phyloP scores from a whole-genome alignment of 1,140 invertebrate genomes.

The Hermetia illucens region DNA sequence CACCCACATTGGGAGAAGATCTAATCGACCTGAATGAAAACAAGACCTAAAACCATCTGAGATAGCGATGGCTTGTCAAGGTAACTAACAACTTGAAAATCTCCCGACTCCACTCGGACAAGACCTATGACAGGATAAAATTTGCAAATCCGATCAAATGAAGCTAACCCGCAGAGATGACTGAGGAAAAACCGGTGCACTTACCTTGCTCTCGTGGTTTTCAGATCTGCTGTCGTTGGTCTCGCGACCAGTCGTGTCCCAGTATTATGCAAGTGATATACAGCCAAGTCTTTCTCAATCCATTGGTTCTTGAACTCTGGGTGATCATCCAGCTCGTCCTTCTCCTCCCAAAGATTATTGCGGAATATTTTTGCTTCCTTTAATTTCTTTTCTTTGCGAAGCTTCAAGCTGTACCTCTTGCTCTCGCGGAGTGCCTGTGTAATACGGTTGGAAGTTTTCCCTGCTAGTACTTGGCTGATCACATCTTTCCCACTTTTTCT shows the following conservation, averaged over 20 bases:
- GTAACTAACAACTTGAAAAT: too few species aligned
- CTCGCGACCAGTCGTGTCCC: conserved; percentile 30
- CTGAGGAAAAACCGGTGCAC: too few species aligned
- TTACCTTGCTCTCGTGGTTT: conserved; percentile 8
- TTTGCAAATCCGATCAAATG: too few species aligned
- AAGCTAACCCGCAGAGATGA: too few species aligned
- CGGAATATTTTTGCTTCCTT: conserved; percentile 32
- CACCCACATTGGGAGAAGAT: too few species aligned
- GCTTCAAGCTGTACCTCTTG: conserved; percentile 20
- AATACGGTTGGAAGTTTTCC: background rate
- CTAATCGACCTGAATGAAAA: too few species aligned
- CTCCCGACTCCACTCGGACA: too few species aligned
- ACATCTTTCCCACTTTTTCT: conserved; percentile 16
- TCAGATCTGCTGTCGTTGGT: conserved; percentile 25
- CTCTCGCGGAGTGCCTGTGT: background rate
- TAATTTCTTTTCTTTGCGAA: conserved; percentile 10
- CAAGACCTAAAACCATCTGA: too few species aligned
- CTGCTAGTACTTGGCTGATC: conserved; percentile 4
- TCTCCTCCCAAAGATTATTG: conserved; percentile 32
- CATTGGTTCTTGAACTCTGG: conserved; percentile 25
- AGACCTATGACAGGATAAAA: too few species aligned
- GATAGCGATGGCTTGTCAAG: too few species aligned
- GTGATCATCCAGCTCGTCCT: conserved; percentile 7
- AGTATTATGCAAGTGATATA: conserved; percentile 34
- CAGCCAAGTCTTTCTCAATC: conserved; percentile 31